Evolutionary conservation across 2,113 vertebrate genomes (phyloP).

Genomic region (Urocolius indicus): DNA sequence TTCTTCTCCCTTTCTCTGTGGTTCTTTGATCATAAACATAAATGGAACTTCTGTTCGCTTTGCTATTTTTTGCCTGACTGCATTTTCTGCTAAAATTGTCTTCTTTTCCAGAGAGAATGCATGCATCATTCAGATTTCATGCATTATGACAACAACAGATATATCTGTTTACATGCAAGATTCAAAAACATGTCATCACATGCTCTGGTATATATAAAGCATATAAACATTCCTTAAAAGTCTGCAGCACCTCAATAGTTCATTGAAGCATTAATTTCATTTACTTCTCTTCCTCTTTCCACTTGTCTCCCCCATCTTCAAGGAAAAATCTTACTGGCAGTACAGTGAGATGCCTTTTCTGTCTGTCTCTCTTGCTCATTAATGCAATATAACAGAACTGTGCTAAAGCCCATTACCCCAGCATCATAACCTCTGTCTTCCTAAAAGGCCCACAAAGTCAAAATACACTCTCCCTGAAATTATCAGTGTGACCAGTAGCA

Average conservation of each 20-base stretch:
- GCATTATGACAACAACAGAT: neutral
- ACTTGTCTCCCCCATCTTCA: neutral
- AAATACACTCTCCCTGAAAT: neutral
- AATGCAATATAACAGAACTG: neutral
- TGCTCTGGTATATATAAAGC: neutral
- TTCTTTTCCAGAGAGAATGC: neutral
- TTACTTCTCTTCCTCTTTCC: neutral
- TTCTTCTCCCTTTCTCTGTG: neutral
- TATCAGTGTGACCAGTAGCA: neutral
- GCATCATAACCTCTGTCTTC: neutral
- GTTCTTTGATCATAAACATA: constrained; percentile 18
- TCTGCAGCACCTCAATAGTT: neutral
- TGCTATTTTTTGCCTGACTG: constrained; percentile 39
- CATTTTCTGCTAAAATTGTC: constrained; percentile 51
- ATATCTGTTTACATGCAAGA: constrained; percentile 42
- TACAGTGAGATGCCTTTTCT: neutral
- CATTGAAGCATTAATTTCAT: neutral
- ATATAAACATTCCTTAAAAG: constrained; percentile 17
- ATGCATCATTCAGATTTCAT: constrained; percentile 45
- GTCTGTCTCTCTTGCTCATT: neutral
- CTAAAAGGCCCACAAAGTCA: neutral
- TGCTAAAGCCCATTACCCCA: neutral
- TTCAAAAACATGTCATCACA: constrained; percentile 20
- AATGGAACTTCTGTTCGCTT: constrained; percentile 62
- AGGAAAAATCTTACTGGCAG: neutral